Conservation (phyloP, 2,888 invertebrate species). For the Synergus gifuensis region DNA sequence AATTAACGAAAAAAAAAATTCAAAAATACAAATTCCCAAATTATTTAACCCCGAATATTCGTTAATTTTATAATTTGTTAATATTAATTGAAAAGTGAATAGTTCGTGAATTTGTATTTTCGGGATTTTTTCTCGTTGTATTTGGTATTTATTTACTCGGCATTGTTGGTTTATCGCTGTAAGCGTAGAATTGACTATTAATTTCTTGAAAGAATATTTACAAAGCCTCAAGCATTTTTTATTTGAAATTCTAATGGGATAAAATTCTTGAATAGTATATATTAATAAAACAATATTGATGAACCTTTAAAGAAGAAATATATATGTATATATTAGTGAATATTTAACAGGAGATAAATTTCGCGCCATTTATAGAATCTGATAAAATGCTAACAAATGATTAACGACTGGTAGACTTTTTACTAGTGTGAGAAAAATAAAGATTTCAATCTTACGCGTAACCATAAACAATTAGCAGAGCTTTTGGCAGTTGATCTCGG, state of each 20-base stretch:
- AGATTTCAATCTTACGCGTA: slow-evolving; percentile 1
- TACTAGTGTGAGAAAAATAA: not conserved
- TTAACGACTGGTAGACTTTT: slow-evolving; percentile 24
- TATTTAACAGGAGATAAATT: slow-evolving; percentile 36
- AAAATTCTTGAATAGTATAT: slow-evolving; percentile 14
- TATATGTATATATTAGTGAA: not conserved
- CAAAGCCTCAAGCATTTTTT: slow-evolving; percentile 18
- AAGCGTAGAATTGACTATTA: not conserved
- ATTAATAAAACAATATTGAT: not conserved
- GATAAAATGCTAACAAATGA: slow-evolving; percentile 20
- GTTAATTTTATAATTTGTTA: too few species aligned
- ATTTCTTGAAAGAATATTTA: not conserved
- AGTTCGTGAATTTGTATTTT: too few species aligned
- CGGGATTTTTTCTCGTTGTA: too few species aligned
- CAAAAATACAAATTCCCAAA: too few species aligned
- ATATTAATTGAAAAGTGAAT: too few species aligned
- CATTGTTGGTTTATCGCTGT: not conserved
- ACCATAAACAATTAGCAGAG: slow-evolving; percentile 14
- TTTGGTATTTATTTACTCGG: too few species aligned
- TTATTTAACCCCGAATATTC: too few species aligned
- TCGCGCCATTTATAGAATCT: not conserved
- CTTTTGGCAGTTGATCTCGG: slow-evolving; percentile 30
- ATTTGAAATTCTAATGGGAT: not conserved
- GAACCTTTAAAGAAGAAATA: not conserved
- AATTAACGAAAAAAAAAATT: too few species aligned